A percentile compares a stretch with the other conserved stretches of the same genome.
These are phyloP conservation scores for Dasyurus viverrinus DNA, from an alignment of 2,113 vertebrate species.

Conservation along the genomic window DNA sequence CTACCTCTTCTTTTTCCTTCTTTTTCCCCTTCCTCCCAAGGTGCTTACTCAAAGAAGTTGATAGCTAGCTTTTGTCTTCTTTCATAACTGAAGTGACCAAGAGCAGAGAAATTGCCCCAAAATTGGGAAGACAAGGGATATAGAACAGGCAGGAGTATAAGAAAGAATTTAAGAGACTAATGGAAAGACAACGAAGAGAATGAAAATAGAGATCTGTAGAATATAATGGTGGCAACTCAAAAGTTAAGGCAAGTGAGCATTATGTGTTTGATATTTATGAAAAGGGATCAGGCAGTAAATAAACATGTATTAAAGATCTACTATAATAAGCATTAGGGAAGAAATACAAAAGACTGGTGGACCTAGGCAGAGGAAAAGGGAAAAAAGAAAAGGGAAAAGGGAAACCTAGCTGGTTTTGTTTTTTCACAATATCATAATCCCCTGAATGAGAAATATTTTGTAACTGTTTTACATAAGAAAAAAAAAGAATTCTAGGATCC, in stretches of 20 bases:
- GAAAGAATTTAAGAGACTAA: not conserved
- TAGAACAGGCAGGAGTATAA: not conserved
- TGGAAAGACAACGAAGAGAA: not conserved
- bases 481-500: not conserved
- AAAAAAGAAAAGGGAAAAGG: too few species aligned
- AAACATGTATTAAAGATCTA: not conserved
- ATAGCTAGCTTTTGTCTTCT: not conserved
- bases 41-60: too few species aligned
- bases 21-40: not conserved
- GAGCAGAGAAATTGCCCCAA: not conserved
- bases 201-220: not conserved
- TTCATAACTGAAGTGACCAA: not conserved
- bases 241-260: not conserved
- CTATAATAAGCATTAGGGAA: not conserved
- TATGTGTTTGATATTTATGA: not conserved
- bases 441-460: not conserved
- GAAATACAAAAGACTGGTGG: not conserved
- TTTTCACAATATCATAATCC: not conserved
- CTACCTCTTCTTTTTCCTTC: not conserved
- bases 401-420: not conserved
- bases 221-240: not conserved
- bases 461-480: not conserved
- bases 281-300: not conserved
- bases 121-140: not conserved
- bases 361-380: not conserved